A percentile compares a stretch with the other conserved stretches of the same genome.
phyloP scores from a whole-genome alignment of 2,888 invertebrate species.

The Neoitamus cyanurus region DNA sequence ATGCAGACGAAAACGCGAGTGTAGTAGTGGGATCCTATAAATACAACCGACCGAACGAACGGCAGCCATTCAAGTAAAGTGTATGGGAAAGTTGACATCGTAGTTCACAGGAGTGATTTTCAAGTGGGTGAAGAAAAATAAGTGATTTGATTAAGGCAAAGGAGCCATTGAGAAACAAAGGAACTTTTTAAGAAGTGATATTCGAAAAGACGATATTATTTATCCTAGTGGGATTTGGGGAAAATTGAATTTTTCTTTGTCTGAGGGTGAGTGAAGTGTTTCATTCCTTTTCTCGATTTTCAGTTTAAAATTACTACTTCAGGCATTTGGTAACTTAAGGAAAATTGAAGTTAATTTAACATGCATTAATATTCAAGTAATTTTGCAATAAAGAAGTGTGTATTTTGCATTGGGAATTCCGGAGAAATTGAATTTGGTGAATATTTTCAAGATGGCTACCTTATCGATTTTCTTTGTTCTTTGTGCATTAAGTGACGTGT shows the following conservation, averaged over 20 bases:
- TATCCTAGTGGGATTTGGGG: not conserved
- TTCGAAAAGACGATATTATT: constrained; percentile 4
- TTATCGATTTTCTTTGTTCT: not conserved
- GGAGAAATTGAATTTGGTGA: not conserved
- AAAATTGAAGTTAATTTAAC: not conserved
- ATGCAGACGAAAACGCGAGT: not conserved
- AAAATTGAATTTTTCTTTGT: constrained; percentile 13
- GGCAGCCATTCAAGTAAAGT: constrained; percentile 1
- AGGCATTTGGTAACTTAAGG: not conserved
- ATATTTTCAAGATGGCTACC: not conserved
- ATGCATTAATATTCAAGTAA: not conserved
- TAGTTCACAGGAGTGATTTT: constrained; percentile 14
- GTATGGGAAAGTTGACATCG: not conserved
- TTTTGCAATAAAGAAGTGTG: not conserved
- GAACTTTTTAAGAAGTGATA: not conserved
- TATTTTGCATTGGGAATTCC: not conserved
- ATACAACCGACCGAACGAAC: not conserved
- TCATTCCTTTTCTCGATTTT: not conserved
- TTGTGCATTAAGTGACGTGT: not conserved
- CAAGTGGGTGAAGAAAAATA: not conserved
- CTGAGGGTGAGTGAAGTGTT: not conserved
- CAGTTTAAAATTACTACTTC: not conserved
- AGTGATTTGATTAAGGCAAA: not conserved
- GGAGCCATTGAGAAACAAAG: constrained; percentile 16
- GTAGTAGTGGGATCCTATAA: not conserved